Evolutionary conservation across 2,888 invertebrate species (phyloP).

Genomic region (Ischnura elegans): DNA sequence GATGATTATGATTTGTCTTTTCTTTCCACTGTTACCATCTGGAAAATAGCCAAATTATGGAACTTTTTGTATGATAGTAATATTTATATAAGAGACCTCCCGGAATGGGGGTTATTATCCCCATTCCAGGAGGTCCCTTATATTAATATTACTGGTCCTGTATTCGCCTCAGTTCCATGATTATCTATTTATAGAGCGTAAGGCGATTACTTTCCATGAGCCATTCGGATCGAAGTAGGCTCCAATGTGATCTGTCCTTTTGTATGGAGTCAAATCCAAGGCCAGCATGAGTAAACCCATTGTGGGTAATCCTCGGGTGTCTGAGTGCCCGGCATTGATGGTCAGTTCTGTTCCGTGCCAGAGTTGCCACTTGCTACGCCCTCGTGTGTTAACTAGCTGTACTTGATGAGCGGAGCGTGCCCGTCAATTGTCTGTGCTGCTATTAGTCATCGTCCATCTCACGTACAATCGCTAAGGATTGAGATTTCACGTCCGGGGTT

Average conservation of each 20-base stretch:
- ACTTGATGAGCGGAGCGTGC: not conserved
- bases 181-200: not conserved
- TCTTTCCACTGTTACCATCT: too few relatives aligned
- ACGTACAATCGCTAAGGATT: not conserved
- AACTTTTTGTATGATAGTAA: too few relatives aligned
- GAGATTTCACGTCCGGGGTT: not conserved
- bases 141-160: too few relatives aligned
- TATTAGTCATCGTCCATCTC: constrained; percentile 12
- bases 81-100: too few relatives aligned
- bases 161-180: not conserved
- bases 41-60: too few relatives aligned
- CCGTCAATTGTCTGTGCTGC: constrained; percentile 11
- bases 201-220: not conserved
- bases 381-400: not conserved
- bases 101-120: too few relatives aligned
- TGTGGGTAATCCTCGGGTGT: not conserved
- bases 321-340: not conserved
- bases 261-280: not conserved
- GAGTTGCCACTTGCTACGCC: not conserved
- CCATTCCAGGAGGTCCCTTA: too few relatives aligned
- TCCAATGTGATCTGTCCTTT: not conserved
- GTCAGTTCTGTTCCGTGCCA: not conserved
- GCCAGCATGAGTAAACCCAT: not conserved
- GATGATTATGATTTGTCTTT: too few relatives aligned
- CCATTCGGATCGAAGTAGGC: not conserved